Conservation (phyloP, 1,140 invertebrate genomes). For the Drosophila jambulina region DNA sequence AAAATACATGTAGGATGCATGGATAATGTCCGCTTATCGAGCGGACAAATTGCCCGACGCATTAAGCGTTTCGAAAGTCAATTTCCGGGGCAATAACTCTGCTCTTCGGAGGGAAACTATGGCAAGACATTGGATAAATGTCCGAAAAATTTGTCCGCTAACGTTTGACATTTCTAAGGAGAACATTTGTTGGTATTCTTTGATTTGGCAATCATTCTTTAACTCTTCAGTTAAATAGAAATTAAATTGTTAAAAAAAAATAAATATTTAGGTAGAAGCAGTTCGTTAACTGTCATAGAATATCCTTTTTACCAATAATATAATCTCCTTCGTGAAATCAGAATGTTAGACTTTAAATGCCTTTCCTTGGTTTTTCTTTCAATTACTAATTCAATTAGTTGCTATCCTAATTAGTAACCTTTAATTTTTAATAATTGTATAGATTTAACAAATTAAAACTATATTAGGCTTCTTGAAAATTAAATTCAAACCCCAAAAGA, state of each 20-base stretch:
- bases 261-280: too few species aligned
- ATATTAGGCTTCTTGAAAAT: too few species aligned
- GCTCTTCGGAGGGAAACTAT: conserved; percentile 11
- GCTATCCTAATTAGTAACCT: too few species aligned
- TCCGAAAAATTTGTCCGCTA: conserved; percentile 1
- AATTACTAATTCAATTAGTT: not conserved
- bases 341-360: too few species aligned
- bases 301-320: too few species aligned
- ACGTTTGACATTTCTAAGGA: conserved; percentile 5
- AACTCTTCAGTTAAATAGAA: not conserved
- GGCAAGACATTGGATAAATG: conserved; percentile 11
- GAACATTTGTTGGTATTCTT: not conserved
- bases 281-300: too few species aligned
- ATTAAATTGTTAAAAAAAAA: not conserved
- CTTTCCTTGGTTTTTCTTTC: not conserved
- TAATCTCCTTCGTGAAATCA: too few species aligned
- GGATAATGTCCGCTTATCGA: conserved; percentile 55
- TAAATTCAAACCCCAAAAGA: too few species aligned
- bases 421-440: too few species aligned
- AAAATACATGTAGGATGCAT: conserved; percentile 20
- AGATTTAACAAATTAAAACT: too few species aligned
- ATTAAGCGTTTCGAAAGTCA: conserved; percentile 39
- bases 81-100: conserved; percentile 55
- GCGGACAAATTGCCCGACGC: conserved; percentile 67
- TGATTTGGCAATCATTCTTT: too few species aligned